A percentile compares a stretch with the other conserved stretches of the same genome.
phyloP scores from a whole-genome alignment of 1,140 invertebrate species.

The Oryzaephilus surinamensis region DNA sequence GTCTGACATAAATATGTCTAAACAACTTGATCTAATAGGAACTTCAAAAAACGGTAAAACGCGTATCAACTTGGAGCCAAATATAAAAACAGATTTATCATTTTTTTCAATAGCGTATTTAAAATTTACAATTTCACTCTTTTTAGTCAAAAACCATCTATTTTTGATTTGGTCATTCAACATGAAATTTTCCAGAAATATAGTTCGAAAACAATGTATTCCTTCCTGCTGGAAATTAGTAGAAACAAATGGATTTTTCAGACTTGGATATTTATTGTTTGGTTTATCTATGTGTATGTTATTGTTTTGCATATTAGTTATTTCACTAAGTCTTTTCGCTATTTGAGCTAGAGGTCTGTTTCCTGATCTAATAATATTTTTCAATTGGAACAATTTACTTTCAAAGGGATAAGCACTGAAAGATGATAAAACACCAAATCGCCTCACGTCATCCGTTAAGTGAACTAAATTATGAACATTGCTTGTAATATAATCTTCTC shows the following conservation, averaged over 20 bases:
- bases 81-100: neutral
- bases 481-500: conserved; percentile 9
- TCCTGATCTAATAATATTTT: conserved; percentile 16
- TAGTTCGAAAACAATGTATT: neutral
- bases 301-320: neutral
- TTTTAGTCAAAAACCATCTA: neutral
- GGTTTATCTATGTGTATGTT: neutral
- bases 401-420: conserved; percentile 25
- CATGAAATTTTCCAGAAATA: neutral
- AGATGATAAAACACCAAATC: conserved; percentile 17
- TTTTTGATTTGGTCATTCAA: neutral
- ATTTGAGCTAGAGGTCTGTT: conserved; percentile 19
- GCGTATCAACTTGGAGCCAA: neutral
- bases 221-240: neutral
- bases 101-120: neutral
- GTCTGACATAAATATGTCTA: neutral
- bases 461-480: conserved; percentile 16
- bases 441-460: conserved; percentile 21
- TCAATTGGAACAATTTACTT: conserved; percentile 19
- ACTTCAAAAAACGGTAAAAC: neutral
- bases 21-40: neutral
- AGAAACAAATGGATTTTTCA: neutral
- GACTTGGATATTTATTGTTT: neutral
- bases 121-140: neutral
- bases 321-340: conserved; percentile 16